Evolutionary conservation across 2,888 invertebrate genomes (phyloP).

Genomic region (Diarsia dahlii): DNA sequence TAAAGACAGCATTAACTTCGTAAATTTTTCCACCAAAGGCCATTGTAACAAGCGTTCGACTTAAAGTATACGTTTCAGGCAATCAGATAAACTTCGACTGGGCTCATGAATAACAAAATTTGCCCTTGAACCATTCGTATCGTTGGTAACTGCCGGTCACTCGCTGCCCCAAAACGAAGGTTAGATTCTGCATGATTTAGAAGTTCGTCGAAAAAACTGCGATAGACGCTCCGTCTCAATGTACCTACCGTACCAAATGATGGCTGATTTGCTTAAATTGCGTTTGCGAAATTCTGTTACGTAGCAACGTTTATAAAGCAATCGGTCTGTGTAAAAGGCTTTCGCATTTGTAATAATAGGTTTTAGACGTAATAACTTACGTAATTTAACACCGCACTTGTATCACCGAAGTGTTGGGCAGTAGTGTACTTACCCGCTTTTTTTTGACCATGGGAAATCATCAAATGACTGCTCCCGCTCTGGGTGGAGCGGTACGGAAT

Average conservation of each 20-base stretch:
- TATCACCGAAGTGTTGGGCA: background rate
- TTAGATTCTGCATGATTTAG: slow-evolving; percentile 65
- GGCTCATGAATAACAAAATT: slow-evolving; percentile 83
- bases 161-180: slow-evolving; percentile 76
- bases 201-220: slow-evolving; percentile 12
- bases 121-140: slow-evolving; percentile 82
- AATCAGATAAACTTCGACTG: slow-evolving; percentile 83
- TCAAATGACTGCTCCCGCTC: too few relatives aligned
- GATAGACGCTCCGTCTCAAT: slow-evolving; percentile 5
- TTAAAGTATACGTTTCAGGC: slow-evolving; percentile 67
- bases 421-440: background rate
- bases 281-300: slow-evolving; percentile 14
- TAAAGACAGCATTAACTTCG: background rate
- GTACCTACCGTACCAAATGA: too few relatives aligned
- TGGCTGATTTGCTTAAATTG: slow-evolving; percentile 8
- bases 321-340: slow-evolving; percentile 26
- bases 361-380: background rate
- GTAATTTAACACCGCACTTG: background rate
- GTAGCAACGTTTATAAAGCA: slow-evolving; percentile 43
- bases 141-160: slow-evolving; percentile 65
- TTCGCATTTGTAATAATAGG: slow-evolving; percentile 26
- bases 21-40: slow-evolving; percentile 9
- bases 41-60: slow-evolving; percentile 61
- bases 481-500: too few relatives aligned
- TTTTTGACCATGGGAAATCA: too few relatives aligned